Evolutionary conservation across 2,797 vertebrate species (phyloP), one percentile per base, ranked within the genome.

Genomic region (Enteromius radiatus): DNA sequence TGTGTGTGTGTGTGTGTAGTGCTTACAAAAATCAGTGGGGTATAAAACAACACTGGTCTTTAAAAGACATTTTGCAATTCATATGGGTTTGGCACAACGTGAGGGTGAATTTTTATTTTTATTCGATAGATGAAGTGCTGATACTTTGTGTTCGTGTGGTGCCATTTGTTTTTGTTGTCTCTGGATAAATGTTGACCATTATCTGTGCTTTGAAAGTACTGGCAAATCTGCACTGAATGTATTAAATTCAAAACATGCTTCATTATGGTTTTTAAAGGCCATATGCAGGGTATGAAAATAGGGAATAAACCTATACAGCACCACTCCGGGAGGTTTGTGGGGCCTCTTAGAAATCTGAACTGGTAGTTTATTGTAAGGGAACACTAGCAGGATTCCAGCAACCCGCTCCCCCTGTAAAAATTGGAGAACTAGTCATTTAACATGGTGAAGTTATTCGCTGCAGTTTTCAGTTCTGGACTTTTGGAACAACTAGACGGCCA

Each of bases 281-380:
- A 88, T 84, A 49, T 77, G 70, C 80, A 49, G 43, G 43, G 81
- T 82, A 73, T 76, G 75, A 77, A 88, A 85, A 85, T 77, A 83
- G 79, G 56, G 85, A 90, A 84, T 89, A 90, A 88, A 84, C 81
- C 81, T 76, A 43, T 76, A 43, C 28, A 78, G n/a, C 49, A 12
- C 41, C 80, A 87, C 88, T 88, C 89, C 87, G 9, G 84, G 91
- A 91, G 91, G 90, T 36, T 90, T 70, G 23, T 88, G 84, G 85
- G 88, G 85, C 43, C 88, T 87, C 88, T 86, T 84, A 85, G 77
- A 89, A 90, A 89, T 85, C 87, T 87, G 76, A 85, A 85, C 73
- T 84, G 88, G 86, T 86, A 81, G 81, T 94, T 92, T 90, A 90
- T 91, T 91, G 91, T 92, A 92, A 91, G 91, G 87, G 91, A 90